These are phyloP conservation scores for Piliocolobus tephrosceles DNA, from an alignment of 2,113 vertebrate genomes.

Conservation along the genomic window DNA sequence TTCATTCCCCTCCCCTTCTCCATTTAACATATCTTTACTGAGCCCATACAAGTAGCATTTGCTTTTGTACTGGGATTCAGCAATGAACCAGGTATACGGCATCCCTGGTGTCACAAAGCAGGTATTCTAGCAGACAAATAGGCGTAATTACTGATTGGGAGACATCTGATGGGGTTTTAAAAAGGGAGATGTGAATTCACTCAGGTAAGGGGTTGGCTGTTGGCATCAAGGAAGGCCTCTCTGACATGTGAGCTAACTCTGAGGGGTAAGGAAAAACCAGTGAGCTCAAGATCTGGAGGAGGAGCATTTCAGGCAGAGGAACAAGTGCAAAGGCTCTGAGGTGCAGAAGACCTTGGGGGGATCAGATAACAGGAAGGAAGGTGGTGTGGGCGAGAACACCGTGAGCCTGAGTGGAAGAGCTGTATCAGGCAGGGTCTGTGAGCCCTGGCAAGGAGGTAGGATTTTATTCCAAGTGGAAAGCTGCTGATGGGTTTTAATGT, in stretches of 20 bases:
- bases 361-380: not conserved
- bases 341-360: not conserved
- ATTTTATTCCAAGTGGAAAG: not conserved
- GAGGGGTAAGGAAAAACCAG: not conserved
- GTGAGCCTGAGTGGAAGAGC: fast-evolving
- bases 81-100: not conserved
- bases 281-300: not conserved
- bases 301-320: not conserved
- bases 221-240: not conserved
- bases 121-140: not conserved
- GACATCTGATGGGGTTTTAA: not conserved
- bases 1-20: not conserved
- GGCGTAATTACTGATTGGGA: not conserved
- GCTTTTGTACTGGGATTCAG: not conserved
- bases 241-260: not conserved
- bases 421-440: not conserved
- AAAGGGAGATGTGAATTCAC: not conserved
- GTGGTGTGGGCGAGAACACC: not conserved
- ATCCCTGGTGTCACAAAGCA: not conserved
- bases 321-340: not conserved
- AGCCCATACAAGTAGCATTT: not conserved
- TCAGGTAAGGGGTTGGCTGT: not conserved
- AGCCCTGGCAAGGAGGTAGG: not conserved
- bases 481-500: not conserved
- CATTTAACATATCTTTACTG: not conserved